Conservation (phyloP, 1,140 invertebrate species). For the Orius laevigatus region DNA sequence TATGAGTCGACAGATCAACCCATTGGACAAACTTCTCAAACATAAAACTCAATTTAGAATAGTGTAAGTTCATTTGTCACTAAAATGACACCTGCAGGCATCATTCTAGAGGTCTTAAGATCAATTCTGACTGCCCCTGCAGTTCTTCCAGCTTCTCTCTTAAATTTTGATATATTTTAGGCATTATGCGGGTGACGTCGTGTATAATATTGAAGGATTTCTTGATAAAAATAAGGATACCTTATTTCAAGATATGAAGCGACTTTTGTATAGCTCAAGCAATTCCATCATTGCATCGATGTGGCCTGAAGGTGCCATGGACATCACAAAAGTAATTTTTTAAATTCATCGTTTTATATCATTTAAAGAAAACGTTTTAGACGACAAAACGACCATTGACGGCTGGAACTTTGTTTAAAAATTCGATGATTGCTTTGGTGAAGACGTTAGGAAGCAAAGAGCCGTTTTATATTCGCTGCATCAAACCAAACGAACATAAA, state of each 20-base stretch:
- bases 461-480: constrained; percentile 90
- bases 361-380: constrained; percentile 30
- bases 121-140: background rate
- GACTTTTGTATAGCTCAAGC: constrained; percentile 66
- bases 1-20: constrained; percentile 66
- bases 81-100: background rate
- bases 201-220: constrained; percentile 77
- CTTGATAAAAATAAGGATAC: constrained; percentile 94
- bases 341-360: background rate
- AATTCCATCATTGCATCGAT: constrained; percentile 63
- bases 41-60: constrained; percentile 74
- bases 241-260: constrained; percentile 89
- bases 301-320: constrained; percentile 88
- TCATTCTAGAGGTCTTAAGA: background rate
- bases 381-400: constrained; percentile 86
- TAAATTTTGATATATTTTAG: constrained; percentile 25
- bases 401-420: constrained; percentile 85
- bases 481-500: constrained; percentile 91
- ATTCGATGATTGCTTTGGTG: constrained; percentile 81
- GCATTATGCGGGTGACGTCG: constrained; percentile 93
- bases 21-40: constrained; percentile 60
- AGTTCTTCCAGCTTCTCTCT: too few species aligned
- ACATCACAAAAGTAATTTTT: constrained; percentile 59
- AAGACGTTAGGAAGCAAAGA: constrained; percentile 79
- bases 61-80: background rate